Base-by-base conservation (phyloP, 2,797 vertebrate species). In the Liparis tanakae region DNA sequence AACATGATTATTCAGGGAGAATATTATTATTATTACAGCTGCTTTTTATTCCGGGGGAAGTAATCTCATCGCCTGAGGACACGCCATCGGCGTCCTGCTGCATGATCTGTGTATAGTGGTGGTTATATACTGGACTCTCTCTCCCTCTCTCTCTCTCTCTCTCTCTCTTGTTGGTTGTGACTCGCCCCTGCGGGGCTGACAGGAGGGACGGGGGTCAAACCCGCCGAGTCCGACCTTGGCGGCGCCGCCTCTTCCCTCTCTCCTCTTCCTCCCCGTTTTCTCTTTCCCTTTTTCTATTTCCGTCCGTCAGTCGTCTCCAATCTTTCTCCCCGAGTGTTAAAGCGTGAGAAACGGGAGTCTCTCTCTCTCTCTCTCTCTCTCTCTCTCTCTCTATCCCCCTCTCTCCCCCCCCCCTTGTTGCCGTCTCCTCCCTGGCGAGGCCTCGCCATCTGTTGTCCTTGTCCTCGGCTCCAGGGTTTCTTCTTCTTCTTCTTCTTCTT, bases 371-470 rank as follows among this genome's bases (percentile, higher is more conserved):
- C 78, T n/a, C n/a, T n/a, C 60, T n/a, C n/a, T n/a, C n/a, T n/a
- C n/a, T n/a, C n/a, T n/a, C n/a, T n/a, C n/a, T 71, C 65, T 13
- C 77, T 78, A 61, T 80, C 61, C 74, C 48, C 51, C 62, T 68
- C 78, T n/a, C n/a, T n/a, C 60, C 48, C 51, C 60, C 70, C 77
- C 60, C 61, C 61, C 25, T 30, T 30, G 2, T 30, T 30, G 25
- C 25, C 4, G 25, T 10, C 48, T 22, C 73, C 67, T 85, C 67
- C 59, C 80, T 87, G 80, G 86, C 83, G 86, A 9, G 39, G 84
- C 80, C 17, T n/a, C 34, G 58, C 90, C 88, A 91, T 92, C 90
- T 92, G 90, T 88, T 89, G 83, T 88, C 88, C 84, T 86, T 86
- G 85, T 90, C 86, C 86, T 80, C 67, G 79, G 79, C 73, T 77